A percentile compares a stretch with the other conserved stretches of the same genome.
Conservation (phyloP, 2,888 invertebrate species). For the Pocota personata region DNA sequence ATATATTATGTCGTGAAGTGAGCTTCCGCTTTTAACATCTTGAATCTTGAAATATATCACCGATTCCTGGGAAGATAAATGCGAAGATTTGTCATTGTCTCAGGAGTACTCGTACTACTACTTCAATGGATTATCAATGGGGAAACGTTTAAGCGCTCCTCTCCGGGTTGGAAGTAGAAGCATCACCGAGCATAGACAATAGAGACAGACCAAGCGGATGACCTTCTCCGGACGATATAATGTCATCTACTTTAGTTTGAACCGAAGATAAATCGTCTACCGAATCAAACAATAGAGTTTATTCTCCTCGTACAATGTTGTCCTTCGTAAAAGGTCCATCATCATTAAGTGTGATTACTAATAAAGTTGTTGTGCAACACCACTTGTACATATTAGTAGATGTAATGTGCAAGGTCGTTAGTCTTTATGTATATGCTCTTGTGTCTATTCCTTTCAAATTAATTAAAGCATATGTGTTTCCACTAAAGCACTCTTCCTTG, state of each 20-base stretch:
- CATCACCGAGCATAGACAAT: conserved; percentile 48
- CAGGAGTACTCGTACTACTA: conserved; percentile 66
- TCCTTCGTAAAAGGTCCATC: conserved; percentile 30
- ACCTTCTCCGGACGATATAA: conserved; percentile 67
- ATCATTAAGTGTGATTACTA: conserved; percentile 23
- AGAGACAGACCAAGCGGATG: conserved; percentile 55
- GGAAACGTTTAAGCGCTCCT: conserved; percentile 47
- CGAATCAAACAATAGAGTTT: conserved; percentile 56
- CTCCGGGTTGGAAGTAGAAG: conserved; percentile 4
- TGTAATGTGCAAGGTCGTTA: too few relatives aligned
- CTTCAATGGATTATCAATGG: conserved; percentile 71
- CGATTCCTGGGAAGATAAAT: conserved; percentile 70
- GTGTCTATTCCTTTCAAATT: too few relatives aligned
- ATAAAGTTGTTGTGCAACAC: neutral
- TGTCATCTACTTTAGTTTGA: conserved; percentile 64
- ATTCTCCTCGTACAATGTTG: conserved; percentile 47
- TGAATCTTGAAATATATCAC: conserved; percentile 72
- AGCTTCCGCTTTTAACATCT: conserved; percentile 72
- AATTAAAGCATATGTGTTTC: too few relatives aligned
- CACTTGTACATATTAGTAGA: neutral
- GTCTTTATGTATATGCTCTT: too few relatives aligned
- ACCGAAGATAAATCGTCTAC: conserved; percentile 63
- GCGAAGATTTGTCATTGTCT: conserved; percentile 72
- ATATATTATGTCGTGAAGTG: conserved; percentile 69
- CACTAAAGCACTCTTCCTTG: too few relatives aligned